Conservation (phyloP, 1,140 invertebrate genomes). For the Leptopilina boulardi region DNA sequence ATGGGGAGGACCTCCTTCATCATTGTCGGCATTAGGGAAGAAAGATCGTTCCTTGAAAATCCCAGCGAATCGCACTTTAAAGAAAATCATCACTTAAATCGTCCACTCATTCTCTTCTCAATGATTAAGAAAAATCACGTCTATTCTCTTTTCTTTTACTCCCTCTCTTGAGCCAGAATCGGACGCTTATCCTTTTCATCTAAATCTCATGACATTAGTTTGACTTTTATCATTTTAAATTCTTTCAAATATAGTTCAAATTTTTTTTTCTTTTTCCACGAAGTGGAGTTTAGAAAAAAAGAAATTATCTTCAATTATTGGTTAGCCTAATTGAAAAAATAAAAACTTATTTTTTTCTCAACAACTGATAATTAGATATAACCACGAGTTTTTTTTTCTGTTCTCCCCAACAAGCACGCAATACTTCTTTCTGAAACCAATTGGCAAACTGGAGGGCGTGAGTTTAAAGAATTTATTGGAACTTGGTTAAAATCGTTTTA, state of each 20-base stretch:
- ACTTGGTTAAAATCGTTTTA: slow-evolving; percentile 17
- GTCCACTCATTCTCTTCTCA: slow-evolving; percentile 34
- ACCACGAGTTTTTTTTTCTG: neutral
- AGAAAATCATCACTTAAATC: slow-evolving; percentile 50
- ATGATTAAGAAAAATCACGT: slow-evolving; percentile 35
- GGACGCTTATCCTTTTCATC: neutral
- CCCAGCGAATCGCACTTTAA: slow-evolving; percentile 47
- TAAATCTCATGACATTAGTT: neutral
- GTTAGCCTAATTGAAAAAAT: slow-evolving; percentile 20
- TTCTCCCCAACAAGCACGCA: neutral
- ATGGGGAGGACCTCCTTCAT: slow-evolving; percentile 59
- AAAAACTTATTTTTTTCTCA: neutral
- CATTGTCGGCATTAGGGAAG: slow-evolving; percentile 69
- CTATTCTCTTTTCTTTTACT: too few species aligned
- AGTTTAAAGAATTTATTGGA: slow-evolving; percentile 26
- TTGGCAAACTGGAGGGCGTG: slow-evolving; percentile 24
- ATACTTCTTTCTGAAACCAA: neutral
- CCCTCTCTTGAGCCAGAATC: slow-evolving; percentile 2
- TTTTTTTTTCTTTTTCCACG: too few species aligned
- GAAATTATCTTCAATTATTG: slow-evolving; percentile 2
- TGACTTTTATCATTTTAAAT: too few species aligned
- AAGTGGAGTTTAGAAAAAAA: neutral
- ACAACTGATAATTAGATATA: slow-evolving; percentile 19
- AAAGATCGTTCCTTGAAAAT: slow-evolving; percentile 61
- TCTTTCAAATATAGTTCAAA: too few species aligned